A percentile compares a stretch with the other conserved stretches of the same genome.
Evolutionary conservation across 2,113 vertebrate genomes (phyloP).

Genomic region (Oncorhynchus kisutch): DNA sequence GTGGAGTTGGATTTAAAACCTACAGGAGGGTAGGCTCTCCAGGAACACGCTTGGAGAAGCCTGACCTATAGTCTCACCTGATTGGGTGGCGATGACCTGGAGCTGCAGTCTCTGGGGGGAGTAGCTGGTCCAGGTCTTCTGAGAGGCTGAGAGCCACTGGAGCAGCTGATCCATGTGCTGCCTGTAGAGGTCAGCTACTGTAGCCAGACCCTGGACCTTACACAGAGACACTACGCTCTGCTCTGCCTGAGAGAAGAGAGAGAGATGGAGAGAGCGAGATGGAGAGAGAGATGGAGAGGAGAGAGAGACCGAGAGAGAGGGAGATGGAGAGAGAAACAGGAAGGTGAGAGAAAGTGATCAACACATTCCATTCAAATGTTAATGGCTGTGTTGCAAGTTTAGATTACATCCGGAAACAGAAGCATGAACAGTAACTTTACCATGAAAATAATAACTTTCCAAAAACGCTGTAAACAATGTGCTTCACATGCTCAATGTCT

Average conservation of each 20-base stretch:
- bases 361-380: neutral
- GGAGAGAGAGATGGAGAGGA: too few relatives aligned
- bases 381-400: neutral
- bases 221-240: constrained; percentile 74
- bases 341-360: constrained; percentile 1
- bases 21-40: too few relatives aligned
- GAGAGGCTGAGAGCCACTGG: constrained; percentile 76
- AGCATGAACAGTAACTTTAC: constrained; percentile 9
- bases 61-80: constrained; percentile 73
- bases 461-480: constrained; percentile 37
- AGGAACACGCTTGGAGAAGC: neutral
- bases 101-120: constrained; percentile 83
- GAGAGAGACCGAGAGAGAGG: too few relatives aligned
- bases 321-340: neutral
- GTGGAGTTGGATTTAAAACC: neutral
- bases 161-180: constrained; percentile 80
- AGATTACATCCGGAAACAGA: neutral
- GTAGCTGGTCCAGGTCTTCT: constrained; percentile 77
- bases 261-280: neutral
- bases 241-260: constrained; percentile 71
- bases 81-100: constrained; percentile 75
- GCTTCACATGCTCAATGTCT: neutral
- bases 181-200: constrained; percentile 73
- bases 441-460: constrained; percentile 49
- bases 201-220: constrained; percentile 66